These are phyloP conservation scores for Huso huso DNA, from an alignment of 2,797 vertebrate species.

Conservation along the genomic window DNA sequence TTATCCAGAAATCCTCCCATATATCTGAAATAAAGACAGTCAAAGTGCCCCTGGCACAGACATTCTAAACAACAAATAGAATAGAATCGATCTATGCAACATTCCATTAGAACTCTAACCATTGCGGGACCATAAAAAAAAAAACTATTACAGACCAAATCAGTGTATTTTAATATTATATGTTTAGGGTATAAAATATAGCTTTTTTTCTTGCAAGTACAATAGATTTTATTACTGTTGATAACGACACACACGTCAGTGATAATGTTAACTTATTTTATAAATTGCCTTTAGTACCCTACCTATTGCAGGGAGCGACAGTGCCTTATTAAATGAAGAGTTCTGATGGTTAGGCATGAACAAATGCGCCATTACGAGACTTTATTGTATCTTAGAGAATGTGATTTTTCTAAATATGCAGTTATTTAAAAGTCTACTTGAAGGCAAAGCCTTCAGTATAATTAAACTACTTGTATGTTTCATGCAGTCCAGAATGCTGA, in stretches of 20 bases:
- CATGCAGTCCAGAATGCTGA: constrained; percentile 18
- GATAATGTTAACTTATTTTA: constrained; percentile 70
- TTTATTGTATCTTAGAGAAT: constrained; percentile 41
- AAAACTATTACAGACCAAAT: constrained; percentile 18
- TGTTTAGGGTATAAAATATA: neutral
- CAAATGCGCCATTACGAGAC: neutral
- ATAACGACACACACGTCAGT: constrained; percentile 52
- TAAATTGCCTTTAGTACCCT: constrained; percentile 27
- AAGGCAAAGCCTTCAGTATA: constrained; percentile 30
- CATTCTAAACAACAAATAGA: constrained; percentile 45
- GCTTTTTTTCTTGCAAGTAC: constrained; percentile 33
- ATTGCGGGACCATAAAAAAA: constrained; percentile 9
- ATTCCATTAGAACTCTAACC: constrained; percentile 30
- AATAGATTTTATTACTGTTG: constrained; percentile 27
- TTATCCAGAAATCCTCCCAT: constrained; percentile 98
- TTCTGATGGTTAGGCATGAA: too few relatives aligned
- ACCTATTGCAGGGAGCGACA: neutral
- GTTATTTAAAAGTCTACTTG: constrained; percentile 26
- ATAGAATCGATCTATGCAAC: constrained; percentile 40
- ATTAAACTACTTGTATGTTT: constrained; percentile 11
- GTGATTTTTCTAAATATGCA: constrained; percentile 45
- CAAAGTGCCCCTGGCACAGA: constrained; percentile 83
- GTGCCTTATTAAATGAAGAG: too few relatives aligned
- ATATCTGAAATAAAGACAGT: constrained; percentile 99
- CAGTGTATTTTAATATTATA: too few relatives aligned